Evolutionary conservation across 2,113 vertebrate genomes (phyloP).

Genomic region (Oxygymnocypris stewartii): DNA sequence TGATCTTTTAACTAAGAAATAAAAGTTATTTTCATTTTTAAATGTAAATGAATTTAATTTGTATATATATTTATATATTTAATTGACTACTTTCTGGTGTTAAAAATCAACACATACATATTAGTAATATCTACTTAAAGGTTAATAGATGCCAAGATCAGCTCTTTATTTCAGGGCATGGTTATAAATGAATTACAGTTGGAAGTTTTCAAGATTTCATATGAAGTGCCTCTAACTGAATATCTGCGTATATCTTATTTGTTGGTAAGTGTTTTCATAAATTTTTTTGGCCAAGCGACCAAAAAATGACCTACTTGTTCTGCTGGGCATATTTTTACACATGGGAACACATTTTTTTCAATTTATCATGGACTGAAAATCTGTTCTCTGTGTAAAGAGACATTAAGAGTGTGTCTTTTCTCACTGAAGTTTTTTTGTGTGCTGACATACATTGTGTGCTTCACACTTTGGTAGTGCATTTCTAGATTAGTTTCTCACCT

Average conservation of each 20-base stretch:
- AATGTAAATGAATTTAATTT: background rate
- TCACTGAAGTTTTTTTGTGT: background rate
- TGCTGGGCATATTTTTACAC: background rate
- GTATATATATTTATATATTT: background rate
- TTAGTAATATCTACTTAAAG: background rate
- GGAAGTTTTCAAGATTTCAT: background rate
- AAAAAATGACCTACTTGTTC: background rate
- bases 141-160: background rate
- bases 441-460: background rate
- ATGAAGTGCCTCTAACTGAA: background rate
- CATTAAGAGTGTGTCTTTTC: conserved; percentile 11
- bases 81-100: background rate
- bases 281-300: background rate
- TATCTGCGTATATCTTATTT: background rate
- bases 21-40: background rate
- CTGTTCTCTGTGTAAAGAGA: background rate
- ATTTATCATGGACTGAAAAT: background rate
- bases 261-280: background rate
- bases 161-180: background rate
- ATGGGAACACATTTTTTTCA: background rate
- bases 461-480: background rate
- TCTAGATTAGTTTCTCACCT: conserved; percentile 9
- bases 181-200: background rate
- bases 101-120: background rate
- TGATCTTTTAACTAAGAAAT: too few species aligned